phyloP scores from a whole-genome alignment of 2,113 vertebrate genomes.

The Solea solea region DNA sequence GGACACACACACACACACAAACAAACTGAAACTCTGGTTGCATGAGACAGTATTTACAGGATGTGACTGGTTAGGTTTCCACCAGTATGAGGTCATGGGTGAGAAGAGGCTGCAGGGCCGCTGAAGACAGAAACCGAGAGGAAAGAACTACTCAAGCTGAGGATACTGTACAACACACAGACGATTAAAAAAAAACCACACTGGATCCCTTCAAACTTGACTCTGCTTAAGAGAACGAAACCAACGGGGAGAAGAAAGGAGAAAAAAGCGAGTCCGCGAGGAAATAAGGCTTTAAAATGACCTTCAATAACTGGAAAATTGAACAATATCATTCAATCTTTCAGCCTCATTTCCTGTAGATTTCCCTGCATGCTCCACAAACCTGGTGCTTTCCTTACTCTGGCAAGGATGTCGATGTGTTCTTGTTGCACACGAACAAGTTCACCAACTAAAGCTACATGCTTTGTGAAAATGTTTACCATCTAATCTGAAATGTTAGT shows the following conservation, averaged over 20 bases:
- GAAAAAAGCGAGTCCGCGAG: neutral
- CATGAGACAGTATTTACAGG: slow-evolving; percentile 17
- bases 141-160: slow-evolving; percentile 53
- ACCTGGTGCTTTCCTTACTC: neutral
- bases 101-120: slow-evolving; percentile 41
- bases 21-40: slow-evolving; percentile 12
- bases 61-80: slow-evolving; percentile 53
- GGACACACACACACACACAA: slow-evolving; percentile 34
- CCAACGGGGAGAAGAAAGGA: neutral
- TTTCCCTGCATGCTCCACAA: slow-evolving; percentile 7
- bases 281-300: slow-evolving; percentile 28
- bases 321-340: slow-evolving; percentile 30
- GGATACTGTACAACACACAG: slow-evolving; percentile 8
- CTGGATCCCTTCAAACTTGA: neutral
- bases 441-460: neutral
- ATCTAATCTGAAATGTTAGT: no score
- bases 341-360: slow-evolving; percentile 12
- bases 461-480: no score
- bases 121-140: slow-evolving; percentile 46
- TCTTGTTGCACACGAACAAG: neutral
- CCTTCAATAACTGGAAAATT: slow-evolving; percentile 53
- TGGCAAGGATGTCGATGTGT: neutral
- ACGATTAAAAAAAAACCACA: slow-evolving; percentile 49
- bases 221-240: slow-evolving; percentile 15
- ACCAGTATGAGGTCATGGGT: slow-evolving; percentile 52